Evolutionary conservation across 2,888 invertebrate genomes (phyloP).

Genomic region (Trachelus stipa): DNA sequence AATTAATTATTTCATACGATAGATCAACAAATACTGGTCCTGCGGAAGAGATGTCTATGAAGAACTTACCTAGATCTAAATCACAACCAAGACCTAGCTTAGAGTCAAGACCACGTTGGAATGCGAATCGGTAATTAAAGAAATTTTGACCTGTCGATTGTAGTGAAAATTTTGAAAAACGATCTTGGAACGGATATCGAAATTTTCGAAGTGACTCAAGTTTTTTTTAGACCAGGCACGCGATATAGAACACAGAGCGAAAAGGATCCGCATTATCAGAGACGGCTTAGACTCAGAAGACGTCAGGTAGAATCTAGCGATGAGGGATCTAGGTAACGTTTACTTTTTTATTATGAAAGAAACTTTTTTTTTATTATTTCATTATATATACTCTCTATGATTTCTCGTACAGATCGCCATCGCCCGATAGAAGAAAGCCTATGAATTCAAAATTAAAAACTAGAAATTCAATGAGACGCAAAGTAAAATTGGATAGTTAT

Average conservation of each 20-base stretch:
- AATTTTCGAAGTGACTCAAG: constrained; percentile 53
- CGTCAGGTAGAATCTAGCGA: constrained; percentile 68
- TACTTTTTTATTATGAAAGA: neutral
- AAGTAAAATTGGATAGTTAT: constrained; percentile 51
- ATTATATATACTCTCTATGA: neutral
- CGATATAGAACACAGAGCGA: constrained; percentile 91
- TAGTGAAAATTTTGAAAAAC: constrained; percentile 10
- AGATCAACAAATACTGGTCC: constrained; percentile 48
- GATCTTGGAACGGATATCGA: constrained; percentile 25
- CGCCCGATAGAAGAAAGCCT: constrained; percentile 53
- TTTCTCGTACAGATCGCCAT: constrained; percentile 50
- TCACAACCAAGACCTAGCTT: constrained; percentile 49
- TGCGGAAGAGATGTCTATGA: constrained; percentile 45
- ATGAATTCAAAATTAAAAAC: constrained; percentile 47
- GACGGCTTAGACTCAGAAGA: constrained; percentile 76
- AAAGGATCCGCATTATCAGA: constrained; percentile 85
- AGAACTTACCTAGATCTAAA: constrained; percentile 46
- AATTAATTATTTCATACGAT: neutral
- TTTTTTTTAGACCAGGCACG: constrained; percentile 72
- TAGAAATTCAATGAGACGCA: constrained; percentile 39
- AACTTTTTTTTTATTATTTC: neutral
- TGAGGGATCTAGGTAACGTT: constrained; percentile 61
- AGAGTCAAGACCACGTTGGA: constrained; percentile 60
- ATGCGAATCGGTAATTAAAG: constrained; percentile 58
- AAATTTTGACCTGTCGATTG: constrained; percentile 6